phyloP scores from a whole-genome alignment of 2,888 invertebrate species.

The Carpatolechia fugitivella region DNA sequence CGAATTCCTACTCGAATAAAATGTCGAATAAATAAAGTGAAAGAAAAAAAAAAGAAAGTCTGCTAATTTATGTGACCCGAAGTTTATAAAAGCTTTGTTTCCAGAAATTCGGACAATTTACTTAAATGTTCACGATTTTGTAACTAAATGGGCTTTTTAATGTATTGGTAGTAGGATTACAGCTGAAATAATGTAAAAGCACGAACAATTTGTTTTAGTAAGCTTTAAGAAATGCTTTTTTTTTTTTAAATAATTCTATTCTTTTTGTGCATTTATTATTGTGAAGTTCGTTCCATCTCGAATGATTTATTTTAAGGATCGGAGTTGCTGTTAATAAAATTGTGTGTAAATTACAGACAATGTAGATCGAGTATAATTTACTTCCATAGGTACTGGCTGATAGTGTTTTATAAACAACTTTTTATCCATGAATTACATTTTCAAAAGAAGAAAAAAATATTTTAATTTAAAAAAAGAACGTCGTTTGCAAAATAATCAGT shows the following conservation, averaged over 20 bases:
- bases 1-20: constrained; percentile 40
- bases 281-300: too few species aligned
- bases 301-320: too few species aligned
- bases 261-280: too few species aligned
- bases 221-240: too few species aligned
- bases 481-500: constrained; percentile 61
- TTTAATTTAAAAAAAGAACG: constrained; percentile 31
- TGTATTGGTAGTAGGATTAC: constrained; percentile 22
- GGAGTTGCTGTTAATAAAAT: too few species aligned
- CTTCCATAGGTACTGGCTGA: too few species aligned
- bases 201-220: not conserved
- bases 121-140: constrained; percentile 4
- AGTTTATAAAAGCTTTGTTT: constrained; percentile 19
- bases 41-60: constrained; percentile 16
- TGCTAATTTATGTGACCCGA: constrained; percentile 16
- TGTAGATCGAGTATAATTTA: too few species aligned
- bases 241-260: too few species aligned
- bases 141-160: constrained; percentile 27
- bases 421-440: too few species aligned
- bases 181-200: constrained; percentile 11
- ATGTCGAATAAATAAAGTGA: constrained; percentile 62
- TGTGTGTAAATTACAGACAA: too few species aligned
- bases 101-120: constrained; percentile 12
- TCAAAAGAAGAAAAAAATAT: constrained; percentile 12
- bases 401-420: too few species aligned